Percentiles rank a stretch among this genome's conserved stretches.
Evolutionary conservation across 2,797 vertebrate species (phyloP).

Genomic region (Anguilla pacifica): DNA sequence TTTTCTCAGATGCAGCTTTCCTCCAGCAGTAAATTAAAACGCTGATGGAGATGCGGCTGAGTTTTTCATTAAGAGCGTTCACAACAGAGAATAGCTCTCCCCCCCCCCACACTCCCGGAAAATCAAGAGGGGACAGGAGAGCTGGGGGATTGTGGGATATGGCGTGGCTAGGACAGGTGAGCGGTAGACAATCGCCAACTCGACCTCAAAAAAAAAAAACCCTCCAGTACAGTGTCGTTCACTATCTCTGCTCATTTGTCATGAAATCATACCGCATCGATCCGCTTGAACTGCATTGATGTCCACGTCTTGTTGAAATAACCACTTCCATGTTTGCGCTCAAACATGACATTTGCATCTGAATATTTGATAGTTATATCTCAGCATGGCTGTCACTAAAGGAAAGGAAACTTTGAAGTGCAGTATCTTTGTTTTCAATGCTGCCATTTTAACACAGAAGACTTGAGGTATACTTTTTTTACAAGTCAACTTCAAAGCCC

Average conservation of each 20-base stretch:
- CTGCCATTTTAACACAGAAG: constrained; percentile 8
- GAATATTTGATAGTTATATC: not conserved
- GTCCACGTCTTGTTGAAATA: constrained; percentile 19
- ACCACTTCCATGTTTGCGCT: not conserved
- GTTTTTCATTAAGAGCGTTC: constrained; percentile 38
- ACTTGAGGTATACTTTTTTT: not conserved
- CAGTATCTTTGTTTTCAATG: constrained; percentile 10
- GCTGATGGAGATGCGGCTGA: constrained; percentile 63
- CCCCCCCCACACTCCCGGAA: not conserved
- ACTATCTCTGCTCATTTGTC: not conserved
- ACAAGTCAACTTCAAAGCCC: constrained; percentile 32
- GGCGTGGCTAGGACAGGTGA: constrained; percentile 1
- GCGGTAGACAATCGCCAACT: not conserved
- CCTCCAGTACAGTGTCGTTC: not conserved
- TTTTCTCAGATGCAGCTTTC: constrained; percentile 71
- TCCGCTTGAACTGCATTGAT: constrained; percentile 14
- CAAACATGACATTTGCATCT: not conserved
- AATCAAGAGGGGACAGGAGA: constrained; percentile 2
- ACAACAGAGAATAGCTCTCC: constrained; percentile 11
- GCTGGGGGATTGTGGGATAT: not conserved
- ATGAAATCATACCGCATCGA: constrained; percentile 5
- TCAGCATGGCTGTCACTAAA: not conserved
- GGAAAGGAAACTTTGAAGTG: constrained; percentile 12
- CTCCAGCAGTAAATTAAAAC: constrained; percentile 73
- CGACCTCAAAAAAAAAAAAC: not conserved